Base-by-base conservation (phyloP, 1,140 invertebrate species). In the Ladona fulva region DNA sequence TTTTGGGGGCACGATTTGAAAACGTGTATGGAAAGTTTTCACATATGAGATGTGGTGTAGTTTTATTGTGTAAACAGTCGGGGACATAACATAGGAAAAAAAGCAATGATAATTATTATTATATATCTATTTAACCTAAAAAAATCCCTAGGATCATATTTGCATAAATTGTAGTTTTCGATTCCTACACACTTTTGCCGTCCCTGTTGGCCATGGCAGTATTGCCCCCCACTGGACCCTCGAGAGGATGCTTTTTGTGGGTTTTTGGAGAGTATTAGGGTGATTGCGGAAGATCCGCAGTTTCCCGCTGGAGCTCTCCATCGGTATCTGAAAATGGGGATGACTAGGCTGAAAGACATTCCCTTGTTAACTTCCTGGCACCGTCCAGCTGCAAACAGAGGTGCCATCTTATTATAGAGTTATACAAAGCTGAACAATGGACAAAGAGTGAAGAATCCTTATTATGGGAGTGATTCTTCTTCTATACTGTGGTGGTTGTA, bases 121-220 rank as follows among this genome's bases (percentile, higher is more conserved):
- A 66, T 66, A 66, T 66, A 66, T 66, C 52, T 66, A 66, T 66
- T 66, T 66, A 66, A 66, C 52, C 52, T 66, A 16, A 66, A 66
- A 66, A 66, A 66, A 66, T 19, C 52, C 52, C 52, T 6, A 66
- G 52, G n/a, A 22, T 22, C 52, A 66, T 66, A 66, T 66, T 66
- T 66, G 52, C 52, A 66, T 66, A 22, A 66, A 66, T 16, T 66
- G 52, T 66, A 66, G 52, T 66, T 66, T 66, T 66, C 29, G 12
- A 66, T 6, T 66, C 52, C 52, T 66, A 66, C 52, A 66, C 52
- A 66, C 52, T 66, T 66, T 66, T 66, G 52, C 52, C 52, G 52
- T 66, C 52, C 52, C 52, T 66, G 52, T 66, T 66, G 52, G 52
- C 52, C 52, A 66, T 19, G 52, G 52, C 52, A 66, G 52, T 66